phyloP scores from a whole-genome alignment of 35 echinoderm and acorn worm genomes.

The Anneissia japonica region DNA sequence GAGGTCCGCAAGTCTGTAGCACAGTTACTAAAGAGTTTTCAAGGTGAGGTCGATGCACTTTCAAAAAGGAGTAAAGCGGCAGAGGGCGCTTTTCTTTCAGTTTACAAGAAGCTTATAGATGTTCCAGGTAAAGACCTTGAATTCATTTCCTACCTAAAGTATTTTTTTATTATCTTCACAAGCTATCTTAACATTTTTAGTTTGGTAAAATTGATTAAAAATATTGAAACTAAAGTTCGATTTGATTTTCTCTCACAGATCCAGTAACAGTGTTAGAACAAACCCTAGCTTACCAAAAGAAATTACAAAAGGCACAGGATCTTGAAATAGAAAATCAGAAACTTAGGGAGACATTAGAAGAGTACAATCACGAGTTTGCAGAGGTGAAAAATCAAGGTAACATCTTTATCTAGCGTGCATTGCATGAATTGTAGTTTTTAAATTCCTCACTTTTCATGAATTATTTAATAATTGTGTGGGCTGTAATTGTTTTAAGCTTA shows the following conservation, averaged over 20 bases:
- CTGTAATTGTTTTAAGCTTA: too few species aligned
- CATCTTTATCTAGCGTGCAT: too few species aligned
- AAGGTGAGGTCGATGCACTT: constrained; percentile 76
- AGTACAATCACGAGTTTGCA: constrained; percentile 99
- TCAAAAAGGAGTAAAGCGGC: constrained; percentile 97
- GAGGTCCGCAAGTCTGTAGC: constrained; percentile 81
- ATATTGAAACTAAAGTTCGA: too few species aligned
- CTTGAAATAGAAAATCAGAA: constrained; percentile 99
- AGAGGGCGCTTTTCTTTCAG: constrained; percentile 74
- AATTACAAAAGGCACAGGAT: constrained; percentile 84
- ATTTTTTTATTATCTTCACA: too few species aligned
- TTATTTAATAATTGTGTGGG: too few species aligned
- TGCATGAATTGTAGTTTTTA: too few species aligned
- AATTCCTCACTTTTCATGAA: too few species aligned
- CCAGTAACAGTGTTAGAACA: constrained; percentile 77
- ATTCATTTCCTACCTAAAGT: too few species aligned
- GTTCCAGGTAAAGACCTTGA: constrained; percentile 63
- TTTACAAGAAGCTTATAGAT: constrained; percentile 99
- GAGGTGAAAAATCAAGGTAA: constrained; percentile 99
- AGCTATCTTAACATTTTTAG: too few species aligned
- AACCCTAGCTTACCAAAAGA: constrained; percentile 75
- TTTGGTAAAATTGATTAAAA: too few species aligned
- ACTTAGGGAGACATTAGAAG: constrained; percentile 87
- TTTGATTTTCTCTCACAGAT: too few species aligned
- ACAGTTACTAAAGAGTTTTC: constrained; percentile 81